Evolutionary conservation across 2,888 invertebrate genomes (phyloP).

Genomic region (Thymelicus acteon): DNA sequence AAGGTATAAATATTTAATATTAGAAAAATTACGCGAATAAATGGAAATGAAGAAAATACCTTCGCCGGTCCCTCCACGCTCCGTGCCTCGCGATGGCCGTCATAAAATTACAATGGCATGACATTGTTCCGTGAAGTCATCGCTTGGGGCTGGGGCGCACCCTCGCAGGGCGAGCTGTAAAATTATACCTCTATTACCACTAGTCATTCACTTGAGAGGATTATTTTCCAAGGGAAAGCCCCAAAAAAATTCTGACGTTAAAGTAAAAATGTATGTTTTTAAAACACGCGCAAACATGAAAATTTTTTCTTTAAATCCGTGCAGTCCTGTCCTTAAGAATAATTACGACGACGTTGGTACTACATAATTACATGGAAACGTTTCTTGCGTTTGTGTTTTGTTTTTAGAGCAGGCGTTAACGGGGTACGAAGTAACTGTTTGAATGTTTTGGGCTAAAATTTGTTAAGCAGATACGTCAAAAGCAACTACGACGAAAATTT

Average conservation of each 20-base stretch:
- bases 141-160: slow-evolving; percentile 31
- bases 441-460: too few relatives aligned
- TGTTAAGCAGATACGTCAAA: too few relatives aligned
- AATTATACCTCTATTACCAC: slow-evolving; percentile 63
- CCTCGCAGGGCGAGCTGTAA: slow-evolving; percentile 54
- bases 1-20: not conserved
- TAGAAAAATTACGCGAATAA: slow-evolving; percentile 6
- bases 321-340: not conserved
- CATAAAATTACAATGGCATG: slow-evolving; percentile 45
- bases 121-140: slow-evolving; percentile 38
- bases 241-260: slow-evolving; percentile 23
- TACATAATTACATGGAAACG: slow-evolving; percentile 16
- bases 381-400: slow-evolving; percentile 12
- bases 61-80: slow-evolving; percentile 6
- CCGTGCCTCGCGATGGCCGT: slow-evolving; percentile 28
- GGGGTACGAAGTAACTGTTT: too few relatives aligned
- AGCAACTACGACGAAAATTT: too few relatives aligned
- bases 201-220: slow-evolving; percentile 57
- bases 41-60: slow-evolving; percentile 20
- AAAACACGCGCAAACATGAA: not conserved
- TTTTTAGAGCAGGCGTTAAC: too few relatives aligned
- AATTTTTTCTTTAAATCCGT: slow-evolving; percentile 15
- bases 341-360: slow-evolving; percentile 10
- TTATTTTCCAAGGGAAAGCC: slow-evolving; percentile 32
- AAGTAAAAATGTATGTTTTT: slow-evolving; percentile 3